Conservation (phyloP, 2,888 invertebrate species). For the Parapristionchus giblindavisi region DNA sequence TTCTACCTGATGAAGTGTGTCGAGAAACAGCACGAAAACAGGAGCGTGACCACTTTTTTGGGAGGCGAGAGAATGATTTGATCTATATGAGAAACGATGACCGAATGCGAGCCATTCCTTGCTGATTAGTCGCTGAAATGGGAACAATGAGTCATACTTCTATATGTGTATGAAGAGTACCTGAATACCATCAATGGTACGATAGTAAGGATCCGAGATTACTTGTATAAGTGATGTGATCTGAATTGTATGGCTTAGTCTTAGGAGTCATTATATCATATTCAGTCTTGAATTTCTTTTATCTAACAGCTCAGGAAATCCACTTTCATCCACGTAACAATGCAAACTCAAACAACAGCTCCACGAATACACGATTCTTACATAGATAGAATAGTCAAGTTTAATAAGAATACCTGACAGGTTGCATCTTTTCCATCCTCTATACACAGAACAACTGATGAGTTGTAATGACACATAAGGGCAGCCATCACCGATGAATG, state of each 20-base stretch:
- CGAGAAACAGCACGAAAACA: slow-evolving; percentile 93
- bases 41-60: slow-evolving; percentile 92
- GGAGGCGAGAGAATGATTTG: slow-evolving; percentile 81
- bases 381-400: no score
- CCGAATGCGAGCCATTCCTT: slow-evolving; percentile 98
- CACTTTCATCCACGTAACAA: no score
- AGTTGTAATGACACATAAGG: slow-evolving; percentile 90
- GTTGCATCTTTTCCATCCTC: no score
- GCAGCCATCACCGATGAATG: slow-evolving; percentile 92
- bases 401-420: no score
- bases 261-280: no score
- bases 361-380: no score
- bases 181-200: slow-evolving; percentile 89
- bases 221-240: slow-evolving; percentile 91
- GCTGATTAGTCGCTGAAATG: slow-evolving; percentile 73
- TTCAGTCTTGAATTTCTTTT: no score
- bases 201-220: slow-evolving; percentile 92
- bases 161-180: slow-evolving; percentile 31
- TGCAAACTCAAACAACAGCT: no score
- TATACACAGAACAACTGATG: slow-evolving; percentile 90
- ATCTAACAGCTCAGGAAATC: no score
- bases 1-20: slow-evolving; percentile 93
- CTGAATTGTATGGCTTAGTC: no score
- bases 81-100: slow-evolving; percentile 90
- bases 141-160: background rate